Evolutionary conservation across 2,888 invertebrate species (phyloP), one percentile per base, ranked within the genome.

Genomic region (Toxonevra muliebris): DNA sequence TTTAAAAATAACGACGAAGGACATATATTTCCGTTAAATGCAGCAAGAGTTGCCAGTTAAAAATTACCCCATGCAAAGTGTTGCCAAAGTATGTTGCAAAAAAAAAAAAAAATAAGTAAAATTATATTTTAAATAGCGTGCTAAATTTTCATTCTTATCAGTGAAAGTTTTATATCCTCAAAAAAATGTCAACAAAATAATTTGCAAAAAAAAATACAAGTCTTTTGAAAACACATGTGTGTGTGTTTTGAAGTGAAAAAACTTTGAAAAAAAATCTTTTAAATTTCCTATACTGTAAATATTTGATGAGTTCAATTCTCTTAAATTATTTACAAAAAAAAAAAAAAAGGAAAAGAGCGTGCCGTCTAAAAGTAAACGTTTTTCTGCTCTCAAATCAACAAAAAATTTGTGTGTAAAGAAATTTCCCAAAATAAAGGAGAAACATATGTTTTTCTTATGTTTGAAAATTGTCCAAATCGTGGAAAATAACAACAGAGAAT

Each of bases 351-450:
- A 41, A 5, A 55, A 55, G n/a, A 55, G 20, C 11, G 48, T 13
- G 0, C 13, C 45, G 45, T 45, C 30, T 30, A 30, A 52, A 52
- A 52, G n/a, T 17, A 52, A 52, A 4, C 10, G 15, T 3, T 12
- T n/a, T 50, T 50, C 17, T 52, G 15, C n/a, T 52, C n/a, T 52
- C n/a, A 50, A 50, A 50, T 30, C 2, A 30, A 30, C 30, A 30
- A 48, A 48, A 48, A 48, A 13, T n/a, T 4, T 48, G 20, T 30
- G 30, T n/a, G n/a, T 45, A 74, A 76, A 78, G 69, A 77, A 80
- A 80, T 76, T 75, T 80, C 77, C 80, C 79, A 79, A 80, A 80
- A 76, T 80, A 80, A 76, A 80, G 74, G 74, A 67, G 71, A 71
- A 80, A 75, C 77, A 79, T 78, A 72, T 79, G 62, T 55, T 45